These are phyloP conservation scores for Coptotermes formosanus DNA, from an alignment of 1,140 invertebrate genomes.

Conservation along the genomic window DNA sequence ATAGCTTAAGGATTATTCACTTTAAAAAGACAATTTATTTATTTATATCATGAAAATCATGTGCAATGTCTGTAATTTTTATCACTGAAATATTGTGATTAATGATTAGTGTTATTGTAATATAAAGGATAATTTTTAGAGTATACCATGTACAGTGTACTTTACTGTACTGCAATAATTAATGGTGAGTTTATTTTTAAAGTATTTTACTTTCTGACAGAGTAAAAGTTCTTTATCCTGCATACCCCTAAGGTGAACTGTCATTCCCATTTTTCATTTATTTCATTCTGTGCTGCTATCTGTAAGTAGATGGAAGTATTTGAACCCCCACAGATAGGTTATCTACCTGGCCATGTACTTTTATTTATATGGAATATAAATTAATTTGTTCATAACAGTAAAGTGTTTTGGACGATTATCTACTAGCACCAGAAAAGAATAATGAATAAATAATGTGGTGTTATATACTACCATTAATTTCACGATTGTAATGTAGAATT, in stretches of 20 bases:
- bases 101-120: neutral
- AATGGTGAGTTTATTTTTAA: neutral
- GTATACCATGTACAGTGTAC: neutral
- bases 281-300: neutral
- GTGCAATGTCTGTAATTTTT: constrained; percentile 1
- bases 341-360: neutral
- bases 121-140: neutral
- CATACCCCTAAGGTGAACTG: neutral
- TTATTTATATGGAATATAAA: neutral
- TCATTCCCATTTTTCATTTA: neutral
- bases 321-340: neutral
- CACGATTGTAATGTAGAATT: too few relatives aligned
- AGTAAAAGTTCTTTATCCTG: too few relatives aligned
- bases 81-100: neutral
- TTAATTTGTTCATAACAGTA: neutral
- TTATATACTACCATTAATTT: neutral
- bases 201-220: neutral
- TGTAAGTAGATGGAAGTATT: neutral
- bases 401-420: neutral
- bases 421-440: neutral
- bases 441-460: constrained; percentile 9
- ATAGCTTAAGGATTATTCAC: neutral
- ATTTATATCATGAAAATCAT: neutral
- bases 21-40: constrained; percentile 4
- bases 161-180: neutral